Evolutionary conservation across 1,140 invertebrate species (phyloP).

Genomic region (Calycopis cecrops): DNA sequence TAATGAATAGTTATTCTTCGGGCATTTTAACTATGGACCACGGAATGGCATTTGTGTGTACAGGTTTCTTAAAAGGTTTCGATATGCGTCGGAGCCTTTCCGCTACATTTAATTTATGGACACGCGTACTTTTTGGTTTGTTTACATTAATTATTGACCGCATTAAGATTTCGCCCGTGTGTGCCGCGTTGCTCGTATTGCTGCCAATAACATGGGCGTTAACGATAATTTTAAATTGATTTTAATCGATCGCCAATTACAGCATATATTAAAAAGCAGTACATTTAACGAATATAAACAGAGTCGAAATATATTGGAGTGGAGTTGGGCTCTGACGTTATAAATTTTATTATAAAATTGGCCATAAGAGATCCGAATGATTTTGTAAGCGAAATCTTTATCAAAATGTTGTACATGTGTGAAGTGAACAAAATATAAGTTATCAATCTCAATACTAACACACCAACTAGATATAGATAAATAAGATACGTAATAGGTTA

Average conservation of each 20-base stretch:
- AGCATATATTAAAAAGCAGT: no score
- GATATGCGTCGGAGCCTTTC: constrained; percentile 66
- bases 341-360: no score
- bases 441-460: no score
- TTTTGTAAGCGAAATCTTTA: no score
- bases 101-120: constrained; percentile 68
- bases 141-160: constrained; percentile 64
- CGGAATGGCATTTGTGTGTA: constrained; percentile 69
- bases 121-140: constrained; percentile 54
- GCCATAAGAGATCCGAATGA: no score
- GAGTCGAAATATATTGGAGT: no score
- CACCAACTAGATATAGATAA: no score
- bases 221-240: constrained; percentile 6
- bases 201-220: constrained; percentile 5
- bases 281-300: no score
- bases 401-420: no score
- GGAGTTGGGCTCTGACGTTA: no score
- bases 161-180: constrained; percentile 49
- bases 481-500: no score
- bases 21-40: constrained; percentile 72
- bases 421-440: no score
- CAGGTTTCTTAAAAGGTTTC: constrained; percentile 71
- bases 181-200: neutral
- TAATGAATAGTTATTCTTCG: constrained; percentile 74
- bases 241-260: neutral